Evolutionary conservation across 23 tunicate genomes (phyloP), one percentile per base, ranked within the genome.

Genomic region (Phallusia fumigata): DNA sequence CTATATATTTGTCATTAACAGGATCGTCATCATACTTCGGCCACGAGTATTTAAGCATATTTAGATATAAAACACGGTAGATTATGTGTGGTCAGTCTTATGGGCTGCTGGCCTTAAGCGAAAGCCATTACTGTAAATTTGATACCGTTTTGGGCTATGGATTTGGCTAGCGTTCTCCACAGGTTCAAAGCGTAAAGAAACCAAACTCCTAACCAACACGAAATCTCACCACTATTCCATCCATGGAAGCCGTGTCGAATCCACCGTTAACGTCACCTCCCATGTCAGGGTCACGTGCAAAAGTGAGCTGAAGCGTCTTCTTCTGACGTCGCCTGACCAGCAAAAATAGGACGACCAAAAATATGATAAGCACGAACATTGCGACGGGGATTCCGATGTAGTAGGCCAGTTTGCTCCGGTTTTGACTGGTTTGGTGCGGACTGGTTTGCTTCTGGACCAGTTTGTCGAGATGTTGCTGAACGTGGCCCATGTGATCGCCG

Each of bases 231-330:
- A 79, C 52, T 16, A 79, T 65, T 52, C 83, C 34, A 26, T 79
- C 83, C 73, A 79, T 28, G 15, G 83, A 79, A n/a, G 36, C 83
- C 35, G 53, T 28, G 22, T 79, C 83, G 21, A 30, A 32, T 13
- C 65, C 33, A 26, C 65, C 36, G 22, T 44, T 79, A 13, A 79
- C 73, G 73, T 79, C 83, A 79, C 34, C 3, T 18, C 3, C 31
- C 1, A 26, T 2, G 28, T 26, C 30, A 28, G 47, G 53, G 36
- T 52, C 36, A 30, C 73, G 40, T 16, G 12, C 30, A 30, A 28
- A 40, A 47, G 28, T 40, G 19, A 47, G n/a, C 35, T 28, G 58
- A 18, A 31, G 33, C 19, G 35, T 52, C 6, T 79, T 53, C 21
- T 52, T 44, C 18, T 47, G 72, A 31, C 83, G 73, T 52, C 83